Base-by-base conservation (phyloP, 2,113 vertebrate genomes). In the Cryptomyrus ogoouensis region DNA sequence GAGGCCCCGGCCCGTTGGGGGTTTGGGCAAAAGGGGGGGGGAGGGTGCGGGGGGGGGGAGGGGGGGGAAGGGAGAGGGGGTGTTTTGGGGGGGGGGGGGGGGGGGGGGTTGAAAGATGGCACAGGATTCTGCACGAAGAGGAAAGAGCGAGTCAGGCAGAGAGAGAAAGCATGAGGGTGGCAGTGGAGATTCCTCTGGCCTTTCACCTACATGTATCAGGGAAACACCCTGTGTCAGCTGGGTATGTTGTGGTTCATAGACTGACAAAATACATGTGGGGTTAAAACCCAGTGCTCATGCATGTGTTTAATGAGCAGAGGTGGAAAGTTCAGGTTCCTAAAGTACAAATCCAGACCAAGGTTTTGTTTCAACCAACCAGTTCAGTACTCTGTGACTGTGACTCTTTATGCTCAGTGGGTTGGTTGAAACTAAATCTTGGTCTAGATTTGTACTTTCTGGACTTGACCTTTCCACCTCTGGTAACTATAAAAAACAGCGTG, bases 161-260 rank as follows among this genome's bases (percentile, higher is more conserved):
- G 49, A 74, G 74, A 89, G 88, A 91, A 90, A 88, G 49, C 44
- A 5, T 5, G 17, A 19, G 42, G 77, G 8, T 7, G 88, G 90
- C 50, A 66, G 46, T 91, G 90, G 83, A 52, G 77, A 91, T 91
- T 90, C 88, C 53, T 91, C 52, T 44, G 12, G 87, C 39, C 53
- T 50, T 27, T 35, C 85, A 53, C 4, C 13, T 8, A 50, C 35
- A 39, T 35, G 53, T 21, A 12, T 44, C 17, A 10, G 27, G 53
- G 87, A 56, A 88, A 44, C 31, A 44, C 15, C 87, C 53, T 0
- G 1, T 35, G 85, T 19, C 3, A 17, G 46, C 49, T 87, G 44
- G 44, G 15, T 10, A 21, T 86, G 84, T 49, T 31, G 84, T 50
- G 7, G 8, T 39, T 83, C 77, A 46, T 44, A 83, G 35, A 83